Percentiles rank a stretch among this genome's conserved stretches.
Evolutionary conservation across 2,888 invertebrate genomes (phyloP).

Genomic region (Leptogaster cylindrica): DNA sequence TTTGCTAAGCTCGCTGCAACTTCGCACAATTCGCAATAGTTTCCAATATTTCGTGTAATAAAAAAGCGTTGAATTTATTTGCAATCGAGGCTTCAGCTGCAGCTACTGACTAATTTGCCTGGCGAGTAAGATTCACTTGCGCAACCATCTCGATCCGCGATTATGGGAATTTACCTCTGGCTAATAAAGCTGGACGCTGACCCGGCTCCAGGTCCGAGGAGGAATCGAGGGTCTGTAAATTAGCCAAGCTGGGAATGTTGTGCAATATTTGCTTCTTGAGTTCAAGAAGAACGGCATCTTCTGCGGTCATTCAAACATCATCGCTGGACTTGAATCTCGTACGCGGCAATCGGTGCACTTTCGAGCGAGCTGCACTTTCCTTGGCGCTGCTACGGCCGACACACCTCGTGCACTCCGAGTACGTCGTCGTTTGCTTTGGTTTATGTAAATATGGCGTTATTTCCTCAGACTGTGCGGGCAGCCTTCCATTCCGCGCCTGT

Average conservation of each 20-base stretch:
- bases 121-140: no score
- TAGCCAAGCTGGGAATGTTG: constrained; percentile 30
- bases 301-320: constrained; percentile 18
- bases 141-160: no score
- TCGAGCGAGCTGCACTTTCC: constrained; percentile 19
- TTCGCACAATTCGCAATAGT: no score
- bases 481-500: no score
- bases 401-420: constrained; percentile 31
- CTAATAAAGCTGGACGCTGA: no score
- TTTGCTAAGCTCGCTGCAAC: no score
- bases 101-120: no score
- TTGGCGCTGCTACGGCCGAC: constrained; percentile 12
- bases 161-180: no score
- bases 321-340: neutral
- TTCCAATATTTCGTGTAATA: no score
- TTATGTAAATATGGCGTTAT: constrained; percentile 30
- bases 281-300: constrained; percentile 6
- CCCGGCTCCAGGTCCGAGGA: no score
- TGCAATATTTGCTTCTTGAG: constrained; percentile 25
- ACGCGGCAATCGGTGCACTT: neutral
- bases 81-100: no score
- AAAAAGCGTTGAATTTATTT: no score
- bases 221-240: constrained; percentile 4
- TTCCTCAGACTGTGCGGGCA: constrained; percentile 7
- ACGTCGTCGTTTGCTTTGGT: constrained; percentile 25